Conservation (phyloP, 2,113 vertebrate species). For the Ceratotherium simum region DNA sequence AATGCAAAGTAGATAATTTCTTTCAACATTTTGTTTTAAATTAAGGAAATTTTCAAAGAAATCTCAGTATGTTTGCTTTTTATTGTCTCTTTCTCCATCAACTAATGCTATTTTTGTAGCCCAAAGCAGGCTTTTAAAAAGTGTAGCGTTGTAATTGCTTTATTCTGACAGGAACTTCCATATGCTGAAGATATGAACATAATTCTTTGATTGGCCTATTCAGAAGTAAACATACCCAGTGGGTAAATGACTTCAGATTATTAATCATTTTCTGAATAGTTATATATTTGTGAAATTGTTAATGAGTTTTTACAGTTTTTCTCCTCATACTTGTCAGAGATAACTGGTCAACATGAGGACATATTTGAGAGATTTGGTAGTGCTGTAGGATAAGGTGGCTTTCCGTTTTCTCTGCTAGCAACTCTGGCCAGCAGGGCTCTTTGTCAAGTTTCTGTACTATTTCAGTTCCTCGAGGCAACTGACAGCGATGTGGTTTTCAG, state of each 20-base stretch:
- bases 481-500: background rate
- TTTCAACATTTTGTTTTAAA: slow-evolving; percentile 67
- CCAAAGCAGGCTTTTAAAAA: slow-evolving; percentile 13
- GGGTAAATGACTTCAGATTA: background rate
- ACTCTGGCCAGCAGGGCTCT: fast-evolving
- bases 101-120: slow-evolving; percentile 56
- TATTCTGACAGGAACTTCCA: slow-evolving; percentile 56
- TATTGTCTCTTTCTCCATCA: background rate
- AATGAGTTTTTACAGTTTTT: slow-evolving; percentile 43
- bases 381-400: background rate
- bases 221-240: background rate
- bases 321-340: slow-evolving; percentile 2
- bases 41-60: slow-evolving; percentile 63
- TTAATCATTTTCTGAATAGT: background rate
- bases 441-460: background rate
- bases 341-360: fast-evolving
- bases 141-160: background rate
- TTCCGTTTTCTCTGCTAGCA: fast-evolving
- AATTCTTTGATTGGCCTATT: background rate
- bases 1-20: slow-evolving; percentile 72
- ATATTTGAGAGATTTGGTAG: background rate
- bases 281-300: background rate
- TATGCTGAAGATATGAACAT: background rate
- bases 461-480: background rate
- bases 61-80: slow-evolving; percentile 68